Evolutionary conservation across 2,797 vertebrate genomes (phyloP).

Genomic region (Oreochromis mossambicus): DNA sequence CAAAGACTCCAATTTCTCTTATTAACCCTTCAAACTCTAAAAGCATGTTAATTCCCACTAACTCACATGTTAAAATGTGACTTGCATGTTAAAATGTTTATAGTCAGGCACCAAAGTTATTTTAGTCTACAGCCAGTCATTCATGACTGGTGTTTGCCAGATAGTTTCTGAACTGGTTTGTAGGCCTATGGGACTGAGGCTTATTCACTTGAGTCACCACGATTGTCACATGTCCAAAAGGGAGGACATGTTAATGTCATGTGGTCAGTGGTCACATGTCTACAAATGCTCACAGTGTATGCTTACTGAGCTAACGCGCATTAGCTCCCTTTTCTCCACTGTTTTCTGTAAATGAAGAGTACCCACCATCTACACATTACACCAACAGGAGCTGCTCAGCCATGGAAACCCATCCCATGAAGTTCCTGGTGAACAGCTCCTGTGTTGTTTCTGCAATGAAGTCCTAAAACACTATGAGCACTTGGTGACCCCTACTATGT

Average conservation of each 20-base stretch:
- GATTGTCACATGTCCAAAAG: background rate
- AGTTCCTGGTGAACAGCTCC: background rate
- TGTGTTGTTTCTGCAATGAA: background rate
- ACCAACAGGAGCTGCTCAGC: background rate
- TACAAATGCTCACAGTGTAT: background rate
- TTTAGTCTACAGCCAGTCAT: background rate
- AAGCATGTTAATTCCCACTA: background rate
- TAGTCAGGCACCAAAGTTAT: background rate
- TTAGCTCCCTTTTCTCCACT: background rate
- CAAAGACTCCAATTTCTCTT: background rate
- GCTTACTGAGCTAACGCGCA: background rate
- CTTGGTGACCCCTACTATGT: background rate
- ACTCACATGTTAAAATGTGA: background rate
- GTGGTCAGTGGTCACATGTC: background rate
- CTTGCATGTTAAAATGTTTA: background rate
- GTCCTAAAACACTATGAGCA: background rate
- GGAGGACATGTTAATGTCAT: background rate
- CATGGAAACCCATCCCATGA: background rate
- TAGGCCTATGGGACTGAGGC: background rate
- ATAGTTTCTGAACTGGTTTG: background rate
- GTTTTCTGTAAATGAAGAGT: background rate
- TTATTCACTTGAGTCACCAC: background rate
- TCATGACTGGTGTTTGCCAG: background rate
- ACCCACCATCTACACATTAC: background rate
- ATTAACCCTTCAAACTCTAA: background rate